A percentile compares a stretch with the other conserved stretches of the same genome.
phyloP scores from a whole-genome alignment of 1,140 invertebrate species.

The Armadillidium nasatum region DNA sequence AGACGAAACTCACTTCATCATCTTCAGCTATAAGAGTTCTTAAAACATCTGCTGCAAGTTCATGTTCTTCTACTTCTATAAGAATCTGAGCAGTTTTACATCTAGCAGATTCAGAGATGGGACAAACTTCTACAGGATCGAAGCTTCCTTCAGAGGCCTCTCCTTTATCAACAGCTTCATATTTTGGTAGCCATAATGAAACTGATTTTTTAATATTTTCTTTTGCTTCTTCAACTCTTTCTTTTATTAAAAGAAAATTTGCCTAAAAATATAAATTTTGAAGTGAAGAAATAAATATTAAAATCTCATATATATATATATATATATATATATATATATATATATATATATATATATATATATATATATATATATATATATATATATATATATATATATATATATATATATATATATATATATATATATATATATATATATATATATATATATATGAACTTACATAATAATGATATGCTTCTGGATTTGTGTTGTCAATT shows the following conservation, averaged over 20 bases:
- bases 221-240: background rate
- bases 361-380: background rate
- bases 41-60: background rate
- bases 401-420: background rate
- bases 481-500: slow-evolving; percentile 21
- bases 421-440: too few species aligned
- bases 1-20: background rate
- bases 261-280: background rate
- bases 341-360: background rate
- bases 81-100: background rate
- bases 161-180: background rate
- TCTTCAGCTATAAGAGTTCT: background rate
- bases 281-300: background rate
- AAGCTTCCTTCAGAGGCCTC: background rate
- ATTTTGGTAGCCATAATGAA: slow-evolving; percentile 4
- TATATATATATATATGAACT: background rate
- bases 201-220: background rate
- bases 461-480: slow-evolving; percentile 9
- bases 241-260: background rate
- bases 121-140: background rate
- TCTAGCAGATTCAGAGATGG: background rate
- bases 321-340: background rate
- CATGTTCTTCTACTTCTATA: background rate
- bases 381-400: background rate
- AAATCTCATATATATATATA: background rate